Evolutionary conservation across 2,797 vertebrate genomes (phyloP), one percentile per base, ranked within the genome.

Genomic region (Rhodeus uyekii): DNA sequence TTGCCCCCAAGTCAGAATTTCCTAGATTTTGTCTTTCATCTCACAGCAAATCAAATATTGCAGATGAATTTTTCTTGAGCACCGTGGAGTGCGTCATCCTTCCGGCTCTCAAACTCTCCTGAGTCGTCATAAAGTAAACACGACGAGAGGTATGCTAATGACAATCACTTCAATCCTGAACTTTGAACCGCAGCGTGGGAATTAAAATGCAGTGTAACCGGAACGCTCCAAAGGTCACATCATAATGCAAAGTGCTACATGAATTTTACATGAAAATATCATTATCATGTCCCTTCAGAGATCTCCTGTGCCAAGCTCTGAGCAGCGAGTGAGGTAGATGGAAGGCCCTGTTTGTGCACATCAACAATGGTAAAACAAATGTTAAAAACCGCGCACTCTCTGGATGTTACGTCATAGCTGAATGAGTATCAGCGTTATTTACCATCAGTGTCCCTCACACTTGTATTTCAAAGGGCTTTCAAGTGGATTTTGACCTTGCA

Each of bases 221-320:
- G 60, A 80, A 81, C 36, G 63, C 67, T 67, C 7, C 83, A 90
- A 89, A 94, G 93, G 94, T 94, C 92, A 90, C 65, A 75, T 85
- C 74, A 64, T 89, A 88, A 83, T 64, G 84, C 50, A 55, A 76
- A 80, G 65, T 24, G 9, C 87, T 84, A 65, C 87, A 92, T 94
- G 90, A 90, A 93, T 94, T 91, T 93, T 93, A 88, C 92, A 93
- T 92, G 85, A 89, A 87, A 87, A 90, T 89, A 84, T 90, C 86
- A 89, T 90, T 91, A 79, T 81, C 42, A 67, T 22, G 2, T 74
- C 48, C 61, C 67, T 34, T 42, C 39, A 27, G 64, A 61, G 67
- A 27, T 79, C 83, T 58, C 34, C 24, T 71, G 3, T 53, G 34
- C 53, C 34, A 39, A 18, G 60, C 29, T 48, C 48, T 27, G 65